phyloP scores from a whole-genome alignment of 2,888 invertebrate genomes.

The Tyria jacobaeae region DNA sequence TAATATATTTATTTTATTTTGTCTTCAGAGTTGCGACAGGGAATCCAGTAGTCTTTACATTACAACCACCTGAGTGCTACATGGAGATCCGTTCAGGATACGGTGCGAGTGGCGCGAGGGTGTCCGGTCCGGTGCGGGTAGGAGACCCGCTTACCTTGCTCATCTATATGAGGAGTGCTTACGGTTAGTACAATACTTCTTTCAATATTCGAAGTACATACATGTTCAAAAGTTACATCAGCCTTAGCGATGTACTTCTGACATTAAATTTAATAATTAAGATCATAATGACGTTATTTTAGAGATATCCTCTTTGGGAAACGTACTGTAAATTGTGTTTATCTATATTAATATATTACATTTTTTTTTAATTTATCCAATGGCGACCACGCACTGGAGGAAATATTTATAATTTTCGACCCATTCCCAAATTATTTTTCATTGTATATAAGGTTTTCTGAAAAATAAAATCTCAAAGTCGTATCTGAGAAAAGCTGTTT shows the following conservation, averaged over 20 bases:
- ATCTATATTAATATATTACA: too few relatives aligned
- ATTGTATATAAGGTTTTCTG: too few relatives aligned
- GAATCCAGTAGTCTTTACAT: slow-evolving; percentile 96
- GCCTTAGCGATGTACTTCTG: neutral
- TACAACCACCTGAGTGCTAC: slow-evolving; percentile 97
- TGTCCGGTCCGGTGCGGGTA: slow-evolving; percentile 95
- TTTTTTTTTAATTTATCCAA: too few relatives aligned
- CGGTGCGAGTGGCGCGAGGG: slow-evolving; percentile 93
- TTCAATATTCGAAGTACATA: neutral
- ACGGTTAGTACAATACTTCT: slow-evolving; percentile 88
- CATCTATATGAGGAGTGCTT: slow-evolving; percentile 98
- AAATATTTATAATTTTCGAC: too few relatives aligned
- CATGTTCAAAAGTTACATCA: neutral
- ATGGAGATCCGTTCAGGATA: slow-evolving; percentile 98
- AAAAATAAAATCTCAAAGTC: too few relatives aligned
- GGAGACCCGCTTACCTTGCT: slow-evolving; percentile 97
- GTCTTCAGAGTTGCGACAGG: slow-evolving; percentile 94
- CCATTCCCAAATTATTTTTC: too few relatives aligned
- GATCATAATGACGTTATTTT: too few relatives aligned
- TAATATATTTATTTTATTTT: neutral
- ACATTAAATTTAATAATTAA: too few relatives aligned
- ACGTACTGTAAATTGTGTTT: too few relatives aligned
- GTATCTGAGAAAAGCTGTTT: too few relatives aligned
- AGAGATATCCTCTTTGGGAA: too few relatives aligned
- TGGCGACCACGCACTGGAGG: too few relatives aligned